phyloP scores from a whole-genome alignment of 2,113 vertebrate species.

The Gadus macrocephalus region DNA sequence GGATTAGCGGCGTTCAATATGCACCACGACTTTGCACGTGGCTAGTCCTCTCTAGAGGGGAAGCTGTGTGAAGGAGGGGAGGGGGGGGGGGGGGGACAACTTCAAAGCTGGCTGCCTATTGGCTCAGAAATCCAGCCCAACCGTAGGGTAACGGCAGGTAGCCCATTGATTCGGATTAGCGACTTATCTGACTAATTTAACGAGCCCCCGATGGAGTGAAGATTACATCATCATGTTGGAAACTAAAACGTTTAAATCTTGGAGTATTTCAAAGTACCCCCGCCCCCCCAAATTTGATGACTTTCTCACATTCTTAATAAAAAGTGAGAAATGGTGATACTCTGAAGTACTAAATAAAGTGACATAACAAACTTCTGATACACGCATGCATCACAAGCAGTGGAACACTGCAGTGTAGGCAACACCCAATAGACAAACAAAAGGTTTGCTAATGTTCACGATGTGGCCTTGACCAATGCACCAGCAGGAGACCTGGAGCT shows the following conservation, averaged over 20 bases:
- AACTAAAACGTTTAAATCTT: slow-evolving; percentile 11
- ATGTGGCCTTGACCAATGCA: too few species aligned
- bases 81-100: slow-evolving; percentile 19
- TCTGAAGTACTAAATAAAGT: slow-evolving; percentile 1
- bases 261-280: too few species aligned
- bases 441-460: neutral
- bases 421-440: slow-evolving; percentile 12
- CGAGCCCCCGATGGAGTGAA: slow-evolving; percentile 36
- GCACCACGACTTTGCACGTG: neutral
- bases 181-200: slow-evolving; percentile 45
- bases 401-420: slow-evolving; percentile 19
- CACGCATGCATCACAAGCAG: slow-evolving; percentile 25
- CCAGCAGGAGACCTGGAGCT: too few species aligned
- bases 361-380: slow-evolving; percentile 32
- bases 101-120: slow-evolving; percentile 40
- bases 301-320: slow-evolving; percentile 19
- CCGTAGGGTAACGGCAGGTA: slow-evolving; percentile 36
- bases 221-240: slow-evolving; percentile 41
- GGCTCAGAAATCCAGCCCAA: slow-evolving; percentile 21
- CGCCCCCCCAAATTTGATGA: neutral
- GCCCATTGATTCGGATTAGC: slow-evolving; percentile 51
- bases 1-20: slow-evolving; percentile 35
- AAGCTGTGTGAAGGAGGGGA: slow-evolving; percentile 5
- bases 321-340: slow-evolving; percentile 38
- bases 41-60: slow-evolving; percentile 3